phyloP scores from a whole-genome alignment of 2,797 vertebrate genomes.

The Poecile montanus region DNA sequence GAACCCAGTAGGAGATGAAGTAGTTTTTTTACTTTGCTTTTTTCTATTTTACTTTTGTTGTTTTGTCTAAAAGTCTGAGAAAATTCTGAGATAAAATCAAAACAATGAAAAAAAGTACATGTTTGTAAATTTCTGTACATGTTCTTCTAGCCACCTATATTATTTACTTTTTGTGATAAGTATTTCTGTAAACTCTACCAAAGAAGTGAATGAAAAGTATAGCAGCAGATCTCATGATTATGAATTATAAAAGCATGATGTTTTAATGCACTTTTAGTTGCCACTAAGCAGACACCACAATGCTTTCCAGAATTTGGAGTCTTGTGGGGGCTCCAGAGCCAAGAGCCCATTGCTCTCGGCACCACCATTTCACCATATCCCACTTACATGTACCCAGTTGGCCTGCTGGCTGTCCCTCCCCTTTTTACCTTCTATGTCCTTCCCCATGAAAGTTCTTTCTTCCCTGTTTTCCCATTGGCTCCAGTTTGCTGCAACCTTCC shows the following conservation, averaged over 20 bases:
- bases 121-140: neutral
- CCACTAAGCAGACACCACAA: neutral
- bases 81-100: neutral
- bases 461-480: too few species aligned
- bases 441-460: too few species aligned
- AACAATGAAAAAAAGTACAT: neutral
- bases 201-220: neutral
- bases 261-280: neutral
- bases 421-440: too few species aligned
- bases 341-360: too few species aligned
- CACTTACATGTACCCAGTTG: too few species aligned
- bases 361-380: too few species aligned
- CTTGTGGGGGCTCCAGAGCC: too few species aligned
- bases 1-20: neutral
- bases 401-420: too few species aligned
- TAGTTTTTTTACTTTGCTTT: rapidly evolving
- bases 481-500: too few species aligned
- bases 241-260: neutral
- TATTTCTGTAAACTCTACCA: neutral
- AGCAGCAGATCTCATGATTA: neutral
- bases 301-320: neutral
- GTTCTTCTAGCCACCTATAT: neutral
- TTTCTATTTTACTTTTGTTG: neutral
- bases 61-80: neutral
- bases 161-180: neutral